Percentiles rank a stretch among this genome's conserved stretches.
Evolutionary conservation across 2,797 vertebrate species (phyloP).

Genomic region (Poeciliopsis presidionis): DNA sequence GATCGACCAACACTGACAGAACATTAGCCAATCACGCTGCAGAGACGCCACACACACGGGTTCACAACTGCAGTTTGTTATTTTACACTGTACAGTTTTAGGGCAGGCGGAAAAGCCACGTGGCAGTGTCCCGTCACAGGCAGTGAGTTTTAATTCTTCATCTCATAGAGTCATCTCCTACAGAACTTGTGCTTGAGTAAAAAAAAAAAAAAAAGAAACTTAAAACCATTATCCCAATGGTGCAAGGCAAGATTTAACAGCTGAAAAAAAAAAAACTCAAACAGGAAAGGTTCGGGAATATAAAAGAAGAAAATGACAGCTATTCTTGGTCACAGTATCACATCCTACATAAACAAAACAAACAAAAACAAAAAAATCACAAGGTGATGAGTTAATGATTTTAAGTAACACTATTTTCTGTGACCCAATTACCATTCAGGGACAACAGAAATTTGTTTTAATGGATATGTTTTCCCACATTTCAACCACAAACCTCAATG

Average conservation of each 20-base stretch:
- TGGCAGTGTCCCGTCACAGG: slow-evolving; percentile 50
- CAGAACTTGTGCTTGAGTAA: slow-evolving; percentile 73
- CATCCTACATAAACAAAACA: slow-evolving; percentile 49
- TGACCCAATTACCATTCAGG: slow-evolving; percentile 25
- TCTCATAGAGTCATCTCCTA: slow-evolving; percentile 46
- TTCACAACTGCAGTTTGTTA: slow-evolving; percentile 45
- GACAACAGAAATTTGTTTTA: slow-evolving; percentile 11
- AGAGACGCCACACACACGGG: slow-evolving; percentile 58
- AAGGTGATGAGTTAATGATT: slow-evolving; percentile 30
- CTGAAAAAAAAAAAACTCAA: slow-evolving; percentile 1
- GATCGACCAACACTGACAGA: slow-evolving; percentile 62
- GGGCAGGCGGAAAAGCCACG: slow-evolving; percentile 39
- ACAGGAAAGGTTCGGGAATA: slow-evolving; percentile 14
- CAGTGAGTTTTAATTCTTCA: slow-evolving; percentile 53
- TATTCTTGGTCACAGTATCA: slow-evolving; percentile 71
- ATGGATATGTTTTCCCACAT: slow-evolving; percentile 12
- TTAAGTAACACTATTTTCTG: slow-evolving; percentile 16
- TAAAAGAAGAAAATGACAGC: slow-evolving; percentile 34
- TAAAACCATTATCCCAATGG: not conserved
- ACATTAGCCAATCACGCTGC: slow-evolving; percentile 58
- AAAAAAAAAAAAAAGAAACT: slow-evolving; percentile 27
- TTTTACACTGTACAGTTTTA: slow-evolving; percentile 71
- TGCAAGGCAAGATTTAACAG: slow-evolving; percentile 5
- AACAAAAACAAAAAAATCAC: slow-evolving; percentile 22
- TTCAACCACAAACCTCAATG: not conserved